Base-by-base conservation (phyloP, 2,797 vertebrate genomes). In the Periophthalmus magnuspinnatus region DNA sequence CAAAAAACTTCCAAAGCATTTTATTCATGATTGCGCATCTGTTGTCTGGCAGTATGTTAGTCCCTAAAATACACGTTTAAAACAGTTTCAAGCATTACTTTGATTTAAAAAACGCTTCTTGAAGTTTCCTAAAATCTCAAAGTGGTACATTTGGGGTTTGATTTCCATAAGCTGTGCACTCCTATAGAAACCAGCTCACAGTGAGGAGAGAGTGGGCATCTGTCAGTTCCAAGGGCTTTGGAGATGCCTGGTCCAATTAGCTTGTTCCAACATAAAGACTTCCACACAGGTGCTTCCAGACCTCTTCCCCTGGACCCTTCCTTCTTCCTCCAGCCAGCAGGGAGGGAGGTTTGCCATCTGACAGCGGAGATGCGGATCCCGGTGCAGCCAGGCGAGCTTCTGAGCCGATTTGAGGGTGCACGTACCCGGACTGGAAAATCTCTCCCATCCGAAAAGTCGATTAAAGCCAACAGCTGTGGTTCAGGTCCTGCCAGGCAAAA, bases 391-490 rank as follows among this genome's bases (percentile, higher is more conserved):
- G 86, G 85, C 76, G 86, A 90, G 86, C 87, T 88, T 89, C 83
- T 93, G 89, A 92, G 91, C 86, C 82, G 91, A 93, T 94, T 93
- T 93, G 86, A 91, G 91, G 90, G 90, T 88, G 85, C 88, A 86
- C 76, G 87, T 91, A 87, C 79, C 86, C 84, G 88, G 83, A 91
- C 78, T 85, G 84, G 90, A 90, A 93, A 92, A 92, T 93, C 90
- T 91, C 89, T 81, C 85, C 86, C 80, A 89, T 88, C 89, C 87
- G 78, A 90, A 92, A 93, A 93, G 90, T 93, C 88, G 88, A 93
- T 93, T 93, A 92, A 92, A 93, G 90, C 90, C 88, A 89, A 87
- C 93, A 94, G 92, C 93, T 94, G 94, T 78, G 89, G 90, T 91
- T 93, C 83, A 92, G 91, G 81, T 88, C 82, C 78, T 93, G 92